phyloP scores from a whole-genome alignment of 2,888 invertebrate genomes.

The Esperia sulphurella region DNA sequence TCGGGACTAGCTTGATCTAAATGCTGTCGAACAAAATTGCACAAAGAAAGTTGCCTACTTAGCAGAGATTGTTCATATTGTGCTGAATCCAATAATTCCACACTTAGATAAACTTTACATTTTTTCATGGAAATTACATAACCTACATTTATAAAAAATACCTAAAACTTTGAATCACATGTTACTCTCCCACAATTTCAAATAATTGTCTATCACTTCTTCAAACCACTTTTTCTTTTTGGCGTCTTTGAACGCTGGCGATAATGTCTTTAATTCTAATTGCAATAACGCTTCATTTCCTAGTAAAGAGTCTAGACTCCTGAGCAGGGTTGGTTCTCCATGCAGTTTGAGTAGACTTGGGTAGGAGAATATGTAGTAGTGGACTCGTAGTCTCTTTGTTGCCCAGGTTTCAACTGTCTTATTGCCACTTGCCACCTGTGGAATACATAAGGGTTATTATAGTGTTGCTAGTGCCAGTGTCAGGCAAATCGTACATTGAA shows the following conservation, averaged over 20 bases:
- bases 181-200: slow-evolving; percentile 94
- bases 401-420: slow-evolving; percentile 89
- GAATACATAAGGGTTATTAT: slow-evolving; percentile 11
- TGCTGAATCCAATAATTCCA: too few relatives aligned
- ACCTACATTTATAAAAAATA: neutral
- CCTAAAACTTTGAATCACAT: slow-evolving; percentile 76
- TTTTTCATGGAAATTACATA: too few relatives aligned
- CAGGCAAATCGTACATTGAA: too few relatives aligned
- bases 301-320: slow-evolving; percentile 84
- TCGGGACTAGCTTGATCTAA: too few relatives aligned
- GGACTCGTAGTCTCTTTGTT: slow-evolving; percentile 82
- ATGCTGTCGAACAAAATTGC: too few relatives aligned
- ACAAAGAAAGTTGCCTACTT: neutral
- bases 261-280: slow-evolving; percentile 87
- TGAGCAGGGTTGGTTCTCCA: slow-evolving; percentile 85
- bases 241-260: slow-evolving; percentile 87
- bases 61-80: too few relatives aligned
- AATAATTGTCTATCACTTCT: slow-evolving; percentile 92
- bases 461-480: neutral
- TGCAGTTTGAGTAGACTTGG: slow-evolving; percentile 89
- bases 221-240: slow-evolving; percentile 90
- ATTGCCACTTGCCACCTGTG: slow-evolving; percentile 86
- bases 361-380: slow-evolving; percentile 90
- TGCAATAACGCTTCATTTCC: slow-evolving; percentile 91
- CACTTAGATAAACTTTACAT: too few relatives aligned